These are phyloP conservation scores for Oncorhynchus tshawytscha DNA, from an alignment of 2,113 vertebrate genomes.

Conservation along the genomic window DNA sequence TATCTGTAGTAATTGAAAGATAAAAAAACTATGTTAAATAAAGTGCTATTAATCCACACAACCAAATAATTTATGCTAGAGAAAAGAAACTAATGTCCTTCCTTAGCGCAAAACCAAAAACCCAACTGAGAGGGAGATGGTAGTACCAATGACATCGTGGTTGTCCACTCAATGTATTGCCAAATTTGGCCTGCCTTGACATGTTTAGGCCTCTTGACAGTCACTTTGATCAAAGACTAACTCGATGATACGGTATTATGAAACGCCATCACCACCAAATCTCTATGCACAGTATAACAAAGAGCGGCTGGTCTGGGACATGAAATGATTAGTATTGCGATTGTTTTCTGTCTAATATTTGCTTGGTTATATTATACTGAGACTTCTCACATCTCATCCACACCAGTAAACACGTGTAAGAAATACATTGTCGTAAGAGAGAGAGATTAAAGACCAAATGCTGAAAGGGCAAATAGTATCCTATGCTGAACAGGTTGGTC, in stretches of 20 bases:
- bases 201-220: constrained; percentile 30
- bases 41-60: constrained; percentile 76
- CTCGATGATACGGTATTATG: not conserved
- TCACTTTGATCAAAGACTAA: constrained; percentile 4
- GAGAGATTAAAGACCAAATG: constrained; percentile 34
- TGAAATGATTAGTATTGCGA: constrained; percentile 50
- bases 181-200: constrained; percentile 51
- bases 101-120: constrained; percentile 31
- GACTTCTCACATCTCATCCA: constrained; percentile 22
- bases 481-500: not conserved
- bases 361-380: constrained; percentile 39
- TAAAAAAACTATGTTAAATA: constrained; percentile 71
- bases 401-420: constrained; percentile 62
- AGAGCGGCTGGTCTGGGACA: constrained; percentile 39
- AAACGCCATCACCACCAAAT: constrained; percentile 53
- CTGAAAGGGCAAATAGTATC: constrained; percentile 12
- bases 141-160: constrained; percentile 43
- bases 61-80: constrained; percentile 59
- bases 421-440: constrained; percentile 32
- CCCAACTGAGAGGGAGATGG: constrained; percentile 42
- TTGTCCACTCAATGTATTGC: constrained; percentile 36
- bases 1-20: constrained; percentile 58
- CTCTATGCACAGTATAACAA: constrained; percentile 52
- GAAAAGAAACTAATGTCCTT: constrained; percentile 34
- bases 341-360: constrained; percentile 44